phyloP scores from a whole-genome alignment of 2,797 vertebrate species.

The Orientallactaga sibirica region DNA sequence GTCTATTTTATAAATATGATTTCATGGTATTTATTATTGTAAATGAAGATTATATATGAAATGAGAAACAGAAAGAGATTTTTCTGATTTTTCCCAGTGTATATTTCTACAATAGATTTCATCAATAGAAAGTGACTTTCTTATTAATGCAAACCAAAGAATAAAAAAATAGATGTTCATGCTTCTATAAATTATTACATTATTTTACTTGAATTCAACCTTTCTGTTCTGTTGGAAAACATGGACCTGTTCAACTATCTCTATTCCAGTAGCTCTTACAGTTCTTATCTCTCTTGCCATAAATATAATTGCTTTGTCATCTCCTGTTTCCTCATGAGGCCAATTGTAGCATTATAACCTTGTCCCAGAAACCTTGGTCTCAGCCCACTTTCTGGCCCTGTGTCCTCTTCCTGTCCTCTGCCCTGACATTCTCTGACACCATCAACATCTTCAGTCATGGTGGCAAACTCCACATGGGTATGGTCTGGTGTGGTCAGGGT shows the following conservation, averaged over 20 bases:
- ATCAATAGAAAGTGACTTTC: background rate
- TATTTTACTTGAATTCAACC: background rate
- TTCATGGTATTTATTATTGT: background rate
- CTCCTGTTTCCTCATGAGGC: background rate
- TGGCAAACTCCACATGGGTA: background rate
- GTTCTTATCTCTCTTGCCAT: background rate
- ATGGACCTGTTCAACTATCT: background rate
- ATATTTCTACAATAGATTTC: background rate
- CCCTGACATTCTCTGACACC: background rate
- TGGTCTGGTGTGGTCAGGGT: fast-evolving
- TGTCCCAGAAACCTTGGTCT: background rate
- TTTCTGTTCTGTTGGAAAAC: background rate
- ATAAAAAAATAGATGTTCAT: background rate
- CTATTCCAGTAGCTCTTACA: background rate
- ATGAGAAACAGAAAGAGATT: background rate
- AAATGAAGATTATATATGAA: background rate
- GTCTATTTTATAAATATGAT: background rate
- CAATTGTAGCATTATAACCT: background rate
- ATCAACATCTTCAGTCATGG: background rate
- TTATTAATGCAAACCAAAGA: background rate
- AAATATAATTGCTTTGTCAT: background rate
- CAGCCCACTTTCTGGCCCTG: background rate
- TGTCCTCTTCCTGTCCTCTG: background rate
- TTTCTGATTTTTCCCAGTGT: background rate
- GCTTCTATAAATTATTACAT: background rate